Percentiles rank a stretch among this genome's conserved stretches.
phyloP scores from a whole-genome alignment of 1,140 invertebrate genomes.

The Rhopalosiphum padi region DNA sequence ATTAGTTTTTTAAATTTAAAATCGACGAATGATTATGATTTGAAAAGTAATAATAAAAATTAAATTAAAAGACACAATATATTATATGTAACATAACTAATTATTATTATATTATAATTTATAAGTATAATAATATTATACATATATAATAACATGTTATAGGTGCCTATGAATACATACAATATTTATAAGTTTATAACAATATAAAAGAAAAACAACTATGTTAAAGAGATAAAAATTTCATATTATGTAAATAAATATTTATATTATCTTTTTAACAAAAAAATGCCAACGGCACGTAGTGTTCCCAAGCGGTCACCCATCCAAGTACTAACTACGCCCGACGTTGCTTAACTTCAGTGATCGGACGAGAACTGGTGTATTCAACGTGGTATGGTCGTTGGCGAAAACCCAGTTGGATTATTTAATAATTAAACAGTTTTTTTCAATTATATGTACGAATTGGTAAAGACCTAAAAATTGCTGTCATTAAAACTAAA shows the following conservation, averaged over 20 bases:
- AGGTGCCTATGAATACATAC: no score
- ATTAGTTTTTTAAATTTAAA: neutral
- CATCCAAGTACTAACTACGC: conserved; percentile 69
- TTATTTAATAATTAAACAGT: no score
- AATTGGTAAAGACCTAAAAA: no score
- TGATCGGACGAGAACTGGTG: conserved; percentile 69
- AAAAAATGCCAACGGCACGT: conserved; percentile 57
- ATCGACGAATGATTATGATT: neutral
- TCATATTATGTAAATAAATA: no score
- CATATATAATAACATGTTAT: no score
- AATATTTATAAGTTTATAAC: no score
- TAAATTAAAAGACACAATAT: neutral
- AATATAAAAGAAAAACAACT: no score
- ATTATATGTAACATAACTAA: neutral
- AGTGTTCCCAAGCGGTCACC: conserved; percentile 66
- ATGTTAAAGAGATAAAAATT: no score
- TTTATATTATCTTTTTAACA: neutral
- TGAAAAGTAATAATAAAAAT: neutral
- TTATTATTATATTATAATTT: neutral
- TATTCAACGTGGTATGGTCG: conserved; percentile 64
- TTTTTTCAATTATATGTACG: no score
- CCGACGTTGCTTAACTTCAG: conserved; percentile 68
- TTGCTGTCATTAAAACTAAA: no score
- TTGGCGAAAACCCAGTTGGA: neutral
- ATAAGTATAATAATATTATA: no score